Base-by-base conservation (phyloP, 2,113 vertebrate species). In the Anarhynchus alexandrinus region DNA sequence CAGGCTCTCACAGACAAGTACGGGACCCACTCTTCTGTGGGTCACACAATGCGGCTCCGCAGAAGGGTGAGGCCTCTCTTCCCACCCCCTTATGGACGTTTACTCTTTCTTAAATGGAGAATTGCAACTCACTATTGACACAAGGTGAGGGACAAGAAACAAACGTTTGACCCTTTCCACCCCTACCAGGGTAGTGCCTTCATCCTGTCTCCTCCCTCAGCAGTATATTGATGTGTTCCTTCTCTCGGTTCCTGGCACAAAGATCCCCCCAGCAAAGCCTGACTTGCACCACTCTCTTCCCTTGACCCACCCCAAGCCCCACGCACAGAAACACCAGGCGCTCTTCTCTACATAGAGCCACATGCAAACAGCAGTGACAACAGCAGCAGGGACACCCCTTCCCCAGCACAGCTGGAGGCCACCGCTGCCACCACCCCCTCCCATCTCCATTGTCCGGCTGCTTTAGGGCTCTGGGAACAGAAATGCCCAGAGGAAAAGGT, bases 91-190 rank as follows among this genome's bases (percentile, higher is more conserved):
- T 36, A 29, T 0, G 4, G 42, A 77, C 58, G 3, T 36, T 51
- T 55, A 65, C 17, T 78, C 21, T 32, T 58, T 42, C 58, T 59
- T 43, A 69, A 72, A 54, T 0, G 1, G 26, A 74, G 40, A 79
- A 40, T 23, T 59, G n/a, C 19, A 32, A 19, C 40, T 82, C 34
- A 15, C 18, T 69, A 4, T 11, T 72, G 42, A 38, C 5, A n/a
- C 30, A 72, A 54, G 29, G 8, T 13, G 42, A n/a, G 30, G 49
- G 15, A 38, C n/a, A 58, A 47, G 64, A 81, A 76, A 77, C 4
- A 47, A 72, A 13, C 0, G 0, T 9, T 4, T 42, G 29, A 38
- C n/a, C 19, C 10, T 42, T 90, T 59, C 20, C 21, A 51, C 22
- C 26, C 20, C 38, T 55, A 6, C 23, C 11, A 11, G 13, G 3